Conservation (phyloP, 2,113 vertebrate genomes). For the Psilopsiagon aurifrons region DNA sequence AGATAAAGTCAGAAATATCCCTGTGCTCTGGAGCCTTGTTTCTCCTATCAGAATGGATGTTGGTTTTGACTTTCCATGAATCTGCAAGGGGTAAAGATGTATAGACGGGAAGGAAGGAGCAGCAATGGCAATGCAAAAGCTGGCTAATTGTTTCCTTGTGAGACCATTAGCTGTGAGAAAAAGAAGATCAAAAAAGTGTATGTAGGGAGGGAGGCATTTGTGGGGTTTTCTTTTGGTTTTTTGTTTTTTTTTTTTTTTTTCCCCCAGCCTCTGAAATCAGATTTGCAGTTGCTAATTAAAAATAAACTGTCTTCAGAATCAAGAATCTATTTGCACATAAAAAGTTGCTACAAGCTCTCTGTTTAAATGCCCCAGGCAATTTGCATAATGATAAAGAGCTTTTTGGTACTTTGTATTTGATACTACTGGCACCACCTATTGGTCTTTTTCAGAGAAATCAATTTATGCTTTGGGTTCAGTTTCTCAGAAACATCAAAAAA, state of each 20-base stretch:
- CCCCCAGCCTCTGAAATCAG: background rate
- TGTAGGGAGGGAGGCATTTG: background rate
- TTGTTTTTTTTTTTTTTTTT: background rate
- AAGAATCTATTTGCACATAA: background rate
- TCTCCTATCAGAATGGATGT: background rate
- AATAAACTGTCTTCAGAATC: background rate
- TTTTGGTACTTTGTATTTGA: background rate
- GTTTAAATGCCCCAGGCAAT: background rate
- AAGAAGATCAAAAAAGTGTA: background rate
- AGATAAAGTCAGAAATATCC: background rate
- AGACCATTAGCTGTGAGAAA: background rate
- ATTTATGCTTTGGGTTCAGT: background rate
- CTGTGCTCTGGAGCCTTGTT: background rate
- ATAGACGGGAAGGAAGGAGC: background rate
- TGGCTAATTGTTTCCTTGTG: background rate
- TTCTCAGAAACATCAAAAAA: background rate
- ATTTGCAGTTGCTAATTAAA: background rate
- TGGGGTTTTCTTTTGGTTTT: background rate
- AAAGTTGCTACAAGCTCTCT: background rate
- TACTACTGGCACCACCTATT: conserved; percentile 18
- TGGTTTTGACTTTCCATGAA: background rate
- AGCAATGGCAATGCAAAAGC: background rate
- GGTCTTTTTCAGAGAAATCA: conserved; percentile 1
- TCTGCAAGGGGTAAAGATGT: background rate
- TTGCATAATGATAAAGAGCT: background rate